These are phyloP conservation scores for Pentamera pediparva DNA, from an alignment of 53 echinoderm and acorn worm genomes.

Conservation along the genomic window DNA sequence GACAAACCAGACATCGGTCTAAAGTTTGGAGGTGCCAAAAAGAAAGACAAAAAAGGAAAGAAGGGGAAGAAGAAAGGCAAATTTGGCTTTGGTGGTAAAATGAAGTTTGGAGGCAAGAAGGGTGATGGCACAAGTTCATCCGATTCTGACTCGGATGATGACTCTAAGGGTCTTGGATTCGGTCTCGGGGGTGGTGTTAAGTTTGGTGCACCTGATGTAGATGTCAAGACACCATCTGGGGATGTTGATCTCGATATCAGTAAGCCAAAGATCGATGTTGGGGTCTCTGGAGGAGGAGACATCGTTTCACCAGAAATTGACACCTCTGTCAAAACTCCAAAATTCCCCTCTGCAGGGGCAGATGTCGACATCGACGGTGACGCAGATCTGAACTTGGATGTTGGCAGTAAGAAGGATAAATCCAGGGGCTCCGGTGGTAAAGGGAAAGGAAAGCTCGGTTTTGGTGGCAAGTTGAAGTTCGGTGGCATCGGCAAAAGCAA, in stretches of 20 bases:
- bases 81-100: slow-evolving; percentile 47
- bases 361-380: slow-evolving; percentile 13
- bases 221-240: slow-evolving; percentile 6
- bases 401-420: slow-evolving; percentile 23
- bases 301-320: slow-evolving; percentile 39
- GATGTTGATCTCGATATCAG: slow-evolving; percentile 12
- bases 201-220: slow-evolving; percentile 41
- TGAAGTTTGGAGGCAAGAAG: slow-evolving; percentile 18
- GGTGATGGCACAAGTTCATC: background rate
- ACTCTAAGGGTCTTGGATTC: slow-evolving; percentile 37
- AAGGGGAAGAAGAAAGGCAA: slow-evolving; percentile 49
- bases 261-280: slow-evolving; percentile 43
- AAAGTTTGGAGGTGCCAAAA: background rate
- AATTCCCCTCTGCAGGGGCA: slow-evolving; percentile 2
- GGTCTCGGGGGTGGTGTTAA: slow-evolving; percentile 50
- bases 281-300: background rate
- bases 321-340: slow-evolving; percentile 28
- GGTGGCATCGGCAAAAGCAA: slow-evolving; percentile 21
- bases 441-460: slow-evolving; percentile 35
- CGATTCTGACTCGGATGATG: slow-evolving; percentile 30
- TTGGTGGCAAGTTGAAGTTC: slow-evolving; percentile 49
- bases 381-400: slow-evolving; percentile 14
- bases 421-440: slow-evolving; percentile 17
- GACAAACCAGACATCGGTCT: slow-evolving; percentile 22
- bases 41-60: slow-evolving; percentile 11